phyloP scores from a whole-genome alignment of 2,888 invertebrate species.

The Ypsolopha scabrella region DNA sequence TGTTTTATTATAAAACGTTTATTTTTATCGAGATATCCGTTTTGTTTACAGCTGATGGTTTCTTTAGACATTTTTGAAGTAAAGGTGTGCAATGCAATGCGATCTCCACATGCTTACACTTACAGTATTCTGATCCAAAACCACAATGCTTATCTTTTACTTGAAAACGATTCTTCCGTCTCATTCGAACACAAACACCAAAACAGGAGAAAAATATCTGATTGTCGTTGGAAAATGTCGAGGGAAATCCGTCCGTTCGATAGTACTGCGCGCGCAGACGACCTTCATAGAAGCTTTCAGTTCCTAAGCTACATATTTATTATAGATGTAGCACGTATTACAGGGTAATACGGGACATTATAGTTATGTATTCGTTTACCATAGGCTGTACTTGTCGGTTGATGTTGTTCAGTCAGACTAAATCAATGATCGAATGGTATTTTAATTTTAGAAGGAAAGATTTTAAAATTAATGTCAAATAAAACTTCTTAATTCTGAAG shows the following conservation, averaged over 20 bases:
- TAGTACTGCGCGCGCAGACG: slow-evolving; percentile 4
- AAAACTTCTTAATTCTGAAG: neutral
- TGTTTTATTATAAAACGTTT: no score
- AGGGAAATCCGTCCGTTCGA: neutral
- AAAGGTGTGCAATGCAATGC: no score
- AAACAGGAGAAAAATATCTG: neutral
- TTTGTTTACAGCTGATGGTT: no score
- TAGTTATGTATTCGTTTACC: neutral
- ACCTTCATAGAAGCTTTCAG: slow-evolving; percentile 2
- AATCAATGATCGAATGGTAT: neutral
- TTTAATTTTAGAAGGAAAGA: neutral
- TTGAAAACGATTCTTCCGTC: neutral
- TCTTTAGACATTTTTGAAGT: no score
- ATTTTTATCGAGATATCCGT: no score
- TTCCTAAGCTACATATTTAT: no score
- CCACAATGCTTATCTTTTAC: neutral
- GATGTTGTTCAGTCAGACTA: neutral
- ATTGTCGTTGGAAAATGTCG: neutral
- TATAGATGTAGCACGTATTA: neutral
- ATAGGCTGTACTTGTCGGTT: neutral
- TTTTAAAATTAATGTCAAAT: neutral
- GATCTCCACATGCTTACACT: no score
- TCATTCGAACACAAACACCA: neutral
- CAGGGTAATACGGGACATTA: neutral
- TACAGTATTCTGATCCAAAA: no score